Evolutionary conservation across 2,113 vertebrate species (phyloP), one percentile per base, ranked within the genome.

Genomic region (Xiphorhynchus elegans): DNA sequence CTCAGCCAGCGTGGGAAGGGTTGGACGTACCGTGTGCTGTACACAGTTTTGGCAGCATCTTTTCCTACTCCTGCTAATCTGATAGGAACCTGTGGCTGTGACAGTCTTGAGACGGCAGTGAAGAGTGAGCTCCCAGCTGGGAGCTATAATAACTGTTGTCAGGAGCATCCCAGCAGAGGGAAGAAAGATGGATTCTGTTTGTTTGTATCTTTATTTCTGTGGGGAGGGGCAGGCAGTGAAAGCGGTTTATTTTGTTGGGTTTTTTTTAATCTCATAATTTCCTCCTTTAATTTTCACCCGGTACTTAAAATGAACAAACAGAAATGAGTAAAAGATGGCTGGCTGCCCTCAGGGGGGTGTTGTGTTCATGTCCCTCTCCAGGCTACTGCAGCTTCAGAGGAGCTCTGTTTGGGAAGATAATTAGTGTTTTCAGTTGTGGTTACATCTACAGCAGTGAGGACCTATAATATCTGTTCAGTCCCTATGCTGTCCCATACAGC

Each of bases 371-470:
- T 67, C 59, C 39, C 83, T 95, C 70, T 70, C 47, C 8, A 73
- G 94, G 63, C 60, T 50, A 7, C 9, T 67, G 50, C 60, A 90
- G 73, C 69, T 94, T 58, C 58, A 79, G 73, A 82, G 91, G 64
- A 86, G 58, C 66, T 92, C 86, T 93, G 68, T 84, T 91, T 88
- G 81, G 88, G 81, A 94, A 84, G 58, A 74, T 94, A 96, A 95
- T 86, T 83, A 86, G 75, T 87, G 52, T 92, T 97, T 96, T 90
- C 83, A 84, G 14, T 95, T 76, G 74, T 83, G 81, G 80, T 79
- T 95, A 77, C 49, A 69, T 85, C 80, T 91, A 35, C 25, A 87
- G 58, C 80, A 70, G 23, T 13, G 58, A 88, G 59, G 67, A 80
- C 87, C 78, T 85, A 0, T 60, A 90, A 24, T 91, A 83, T 53